These are phyloP conservation scores for Drosophila hawaiiensis DNA, from an alignment of 2,888 invertebrate genomes.

Conservation along the genomic window DNA sequence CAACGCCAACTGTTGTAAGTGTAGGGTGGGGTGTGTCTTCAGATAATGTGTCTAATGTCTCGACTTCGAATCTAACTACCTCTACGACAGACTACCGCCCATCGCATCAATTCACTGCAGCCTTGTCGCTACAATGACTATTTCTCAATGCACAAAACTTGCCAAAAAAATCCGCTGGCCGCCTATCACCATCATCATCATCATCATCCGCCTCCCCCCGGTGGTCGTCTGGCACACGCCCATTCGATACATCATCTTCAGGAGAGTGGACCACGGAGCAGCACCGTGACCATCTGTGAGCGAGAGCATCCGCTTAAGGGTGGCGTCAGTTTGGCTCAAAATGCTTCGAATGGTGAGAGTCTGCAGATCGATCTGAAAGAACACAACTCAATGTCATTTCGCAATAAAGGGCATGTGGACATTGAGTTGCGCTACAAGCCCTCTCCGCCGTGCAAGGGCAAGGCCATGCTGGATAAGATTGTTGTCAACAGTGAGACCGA, in stretches of 20 bases:
- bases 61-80: neutral
- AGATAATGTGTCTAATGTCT: neutral
- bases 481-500: constrained; percentile 80
- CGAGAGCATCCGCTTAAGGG: constrained; percentile 70
- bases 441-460: constrained; percentile 84
- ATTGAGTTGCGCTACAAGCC: constrained; percentile 90
- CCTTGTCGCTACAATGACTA: constrained; percentile 84
- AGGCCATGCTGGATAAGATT: constrained; percentile 87
- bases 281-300: constrained; percentile 79
- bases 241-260: constrained; percentile 74
- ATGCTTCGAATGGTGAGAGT: constrained; percentile 76
- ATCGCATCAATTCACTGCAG: constrained; percentile 81
- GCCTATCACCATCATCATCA: constrained; percentile 76
- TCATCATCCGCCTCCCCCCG: constrained; percentile 53
- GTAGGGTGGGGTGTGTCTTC: neutral
- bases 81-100: constrained; percentile 64
- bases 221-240: constrained; percentile 52
- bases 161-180: constrained; percentile 74
- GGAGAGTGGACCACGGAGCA: constrained; percentile 75
- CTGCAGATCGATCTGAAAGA: constrained; percentile 85
- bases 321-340: constrained; percentile 68
- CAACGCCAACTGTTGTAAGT: constrained; percentile 87
- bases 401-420: constrained; percentile 88
- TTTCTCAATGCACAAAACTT: constrained; percentile 82
- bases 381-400: constrained; percentile 89